Evolutionary conservation across 2,113 vertebrate species (phyloP), one percentile per base, ranked within the genome.

Genomic region (Syngnathus floridae): DNA sequence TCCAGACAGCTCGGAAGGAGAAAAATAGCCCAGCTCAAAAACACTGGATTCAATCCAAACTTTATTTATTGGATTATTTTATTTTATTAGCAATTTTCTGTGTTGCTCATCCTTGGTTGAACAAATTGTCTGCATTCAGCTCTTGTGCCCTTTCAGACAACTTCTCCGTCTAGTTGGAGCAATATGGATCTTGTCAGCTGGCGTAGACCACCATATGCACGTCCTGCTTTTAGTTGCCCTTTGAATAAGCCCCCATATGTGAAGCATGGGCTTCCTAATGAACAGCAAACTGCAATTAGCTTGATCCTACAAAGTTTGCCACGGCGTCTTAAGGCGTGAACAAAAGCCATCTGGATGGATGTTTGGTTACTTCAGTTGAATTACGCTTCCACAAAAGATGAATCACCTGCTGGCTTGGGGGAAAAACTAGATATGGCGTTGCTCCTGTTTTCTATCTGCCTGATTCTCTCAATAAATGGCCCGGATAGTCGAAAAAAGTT

Each of bases 221-320:
- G 31, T 62, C 49, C 37, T 71, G 57, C 63, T 52, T 60, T 64
- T 59, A 64, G 48, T 49, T 63, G 17, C 16, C 14, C 41, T 64
- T 76, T 22, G 22, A 72, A 78, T 74, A 73, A 60, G 38, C 59
- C 64, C 67, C 55, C 58, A 21, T 19, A 5, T 68, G 36, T 1
- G 19, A 65, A 67, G 76, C 10, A 35, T 26, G 57, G 5, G 57
- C 35, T 52, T 64, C 37, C 37, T 65, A 67, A 62, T 76, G 65
- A 62, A 63, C 45, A 60, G 17, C 62, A 36, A 21, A 26, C 31
- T 0, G 14, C 17, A 51, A 62, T 69, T 56, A 59, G 40, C 22
- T 67, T 10, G 46, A 31, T 19, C 19, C 10, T 31, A 31, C 40
- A 41, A 41, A 11, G 0, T 38, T 54, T 17, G 16, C 41, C 31